A percentile compares a stretch with the other conserved stretches of the same genome.
Evolutionary conservation across 2,113 vertebrate genomes (phyloP).

Genomic region (Piprites chloris): DNA sequence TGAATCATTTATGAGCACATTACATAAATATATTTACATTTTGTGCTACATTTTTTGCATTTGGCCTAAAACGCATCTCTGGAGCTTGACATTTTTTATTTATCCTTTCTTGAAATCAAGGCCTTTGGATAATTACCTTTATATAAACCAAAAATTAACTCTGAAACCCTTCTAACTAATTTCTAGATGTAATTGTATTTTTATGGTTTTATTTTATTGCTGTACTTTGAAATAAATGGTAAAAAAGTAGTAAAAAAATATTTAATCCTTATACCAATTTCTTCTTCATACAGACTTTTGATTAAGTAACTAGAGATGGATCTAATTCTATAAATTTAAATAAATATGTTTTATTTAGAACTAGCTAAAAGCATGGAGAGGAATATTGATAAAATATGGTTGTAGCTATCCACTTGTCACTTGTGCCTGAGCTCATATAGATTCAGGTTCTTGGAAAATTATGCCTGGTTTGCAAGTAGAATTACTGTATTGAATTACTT

Average conservation of each 20-base stretch:
- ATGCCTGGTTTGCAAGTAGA: background rate
- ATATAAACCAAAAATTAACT: background rate
- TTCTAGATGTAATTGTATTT: background rate
- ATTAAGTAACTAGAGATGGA: background rate
- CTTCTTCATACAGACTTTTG: background rate
- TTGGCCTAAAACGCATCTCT: constrained; percentile 43
- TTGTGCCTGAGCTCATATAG: background rate
- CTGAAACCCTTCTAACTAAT: background rate
- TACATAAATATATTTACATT: constrained; percentile 67
- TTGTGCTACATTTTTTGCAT: constrained; percentile 51
- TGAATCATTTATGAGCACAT: constrained; percentile 68
- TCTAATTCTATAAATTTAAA: background rate
- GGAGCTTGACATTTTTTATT: constrained; percentile 28
- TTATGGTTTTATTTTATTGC: background rate
- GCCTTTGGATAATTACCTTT: background rate
- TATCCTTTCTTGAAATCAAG: constrained; percentile 14
- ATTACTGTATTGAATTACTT: background rate
- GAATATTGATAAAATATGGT: background rate
- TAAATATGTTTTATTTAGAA: background rate
- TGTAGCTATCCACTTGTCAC: background rate
- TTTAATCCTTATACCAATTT: background rate
- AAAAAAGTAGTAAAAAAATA: background rate
- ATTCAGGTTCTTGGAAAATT: background rate
- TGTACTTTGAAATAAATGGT: background rate
- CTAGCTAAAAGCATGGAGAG: background rate